Evolutionary conservation across 2,113 vertebrate genomes (phyloP).

Genomic region (Anguilla japonica): DNA sequence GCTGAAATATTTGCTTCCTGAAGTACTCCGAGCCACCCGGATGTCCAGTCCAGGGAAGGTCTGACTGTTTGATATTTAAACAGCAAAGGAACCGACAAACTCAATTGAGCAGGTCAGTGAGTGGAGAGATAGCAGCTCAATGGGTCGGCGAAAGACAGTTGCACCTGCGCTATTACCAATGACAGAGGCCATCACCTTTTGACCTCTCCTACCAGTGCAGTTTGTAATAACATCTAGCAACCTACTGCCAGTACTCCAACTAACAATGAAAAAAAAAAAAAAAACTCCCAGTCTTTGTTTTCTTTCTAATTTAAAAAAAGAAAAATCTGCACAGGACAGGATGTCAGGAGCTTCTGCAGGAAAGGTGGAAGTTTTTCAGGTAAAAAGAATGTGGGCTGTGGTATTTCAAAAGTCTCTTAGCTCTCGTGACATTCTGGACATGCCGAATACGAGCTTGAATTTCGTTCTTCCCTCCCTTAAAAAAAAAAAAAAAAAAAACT

Average conservation of each 20-base stretch:
- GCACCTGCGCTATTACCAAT: constrained; percentile 8
- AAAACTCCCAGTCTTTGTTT: not conserved
- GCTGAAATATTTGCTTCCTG: constrained; percentile 24
- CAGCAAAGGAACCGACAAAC: not conserved
- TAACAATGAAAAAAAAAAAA: constrained; percentile 9
- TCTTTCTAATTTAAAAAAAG: not conserved
- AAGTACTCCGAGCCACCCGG: not conserved
- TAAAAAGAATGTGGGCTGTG: not conserved
- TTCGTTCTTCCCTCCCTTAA: not conserved
- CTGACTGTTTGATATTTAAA: not conserved
- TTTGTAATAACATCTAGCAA: not conserved
- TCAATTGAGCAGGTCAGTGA: not conserved
- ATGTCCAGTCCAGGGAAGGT: not conserved
- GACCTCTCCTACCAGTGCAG: not conserved
- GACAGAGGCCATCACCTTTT: not conserved
- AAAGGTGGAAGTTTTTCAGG: not conserved
- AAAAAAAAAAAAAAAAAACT: not conserved
- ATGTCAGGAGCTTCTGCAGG: not conserved
- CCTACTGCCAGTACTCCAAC: not conserved
- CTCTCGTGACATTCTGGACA: not conserved
- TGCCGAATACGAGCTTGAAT: not conserved
- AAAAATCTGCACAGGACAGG: not conserved
- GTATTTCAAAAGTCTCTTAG: not conserved
- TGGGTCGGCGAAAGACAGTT: not conserved
- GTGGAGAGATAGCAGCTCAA: not conserved